Base-by-base conservation (phyloP, 2,888 invertebrate species). In the Meganola albula region DNA sequence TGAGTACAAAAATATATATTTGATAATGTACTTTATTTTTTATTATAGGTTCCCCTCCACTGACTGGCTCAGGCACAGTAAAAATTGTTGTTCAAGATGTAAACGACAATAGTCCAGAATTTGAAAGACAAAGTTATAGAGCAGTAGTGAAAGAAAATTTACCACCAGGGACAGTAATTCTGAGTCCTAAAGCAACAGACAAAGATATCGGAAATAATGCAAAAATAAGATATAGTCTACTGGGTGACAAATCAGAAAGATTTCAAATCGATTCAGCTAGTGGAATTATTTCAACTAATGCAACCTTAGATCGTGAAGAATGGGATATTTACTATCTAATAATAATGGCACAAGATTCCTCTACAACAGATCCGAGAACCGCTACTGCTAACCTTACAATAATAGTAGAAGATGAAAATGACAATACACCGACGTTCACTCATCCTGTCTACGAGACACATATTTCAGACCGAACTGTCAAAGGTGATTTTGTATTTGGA, bases 31-130 rank as follows among this genome's bases (percentile, higher is more conserved):
- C 12, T 3, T 20, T 29, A 40, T 48, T 49, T 53, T 40, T 56
- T 47, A 42, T 89, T 89, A 24, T 87, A 95, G 97, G 97, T 34
- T 94, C 94, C 10, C 97, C 97, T 10, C 94, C 97, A 2, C 83
- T 97, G 34, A 97, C 97, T 2, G 97, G 98, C 27, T 94, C 97
- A 3, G 97, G 97, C 21, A 93, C 94, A 27, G 93, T 98, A 1
- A 90, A 91, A 59, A 92, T 98, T 37, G 88, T 94, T 31, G 97
- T 98, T 6, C 93, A 96, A 78, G 98, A 98, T 74, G 93, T 96
- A 35, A 98, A 98, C 73, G 98, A 98, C 70, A 96, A 97, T 71
- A 91, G 92, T 50, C 98, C 98, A 0, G 91, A 92, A 56, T 98
- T 98, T 72, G 92, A 91, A 55, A 88, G 93, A 31, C 92, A 93